Percentiles rank a stretch among this genome's conserved stretches.
These are phyloP conservation scores for Urocyon cinereoargenteus DNA, from an alignment of 2,797 vertebrate genomes.

Conservation along the genomic window DNA sequence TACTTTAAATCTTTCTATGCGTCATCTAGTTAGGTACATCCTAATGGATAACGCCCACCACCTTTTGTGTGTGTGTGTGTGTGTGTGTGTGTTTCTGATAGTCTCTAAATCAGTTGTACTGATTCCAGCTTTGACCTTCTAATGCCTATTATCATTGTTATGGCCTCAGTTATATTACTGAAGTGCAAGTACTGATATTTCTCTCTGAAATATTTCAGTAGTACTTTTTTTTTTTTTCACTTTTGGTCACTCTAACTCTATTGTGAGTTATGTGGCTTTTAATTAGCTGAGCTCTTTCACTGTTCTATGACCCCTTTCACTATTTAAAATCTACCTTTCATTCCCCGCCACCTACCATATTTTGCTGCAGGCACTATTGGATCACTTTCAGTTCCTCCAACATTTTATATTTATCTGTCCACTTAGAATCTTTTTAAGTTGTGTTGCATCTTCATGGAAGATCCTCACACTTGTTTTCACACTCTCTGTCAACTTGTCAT, in stretches of 20 bases:
- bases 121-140: not conserved
- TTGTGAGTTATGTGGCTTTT: not conserved
- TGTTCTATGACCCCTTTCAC: not conserved
- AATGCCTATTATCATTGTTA: not conserved
- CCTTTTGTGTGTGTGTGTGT: not conserved
- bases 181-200: not conserved
- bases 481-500: not conserved
- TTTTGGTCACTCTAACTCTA: not conserved
- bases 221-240: not conserved
- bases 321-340: not conserved
- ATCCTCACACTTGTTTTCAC: not conserved
- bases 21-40: not conserved
- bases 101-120: not conserved
- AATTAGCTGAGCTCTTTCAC: not conserved
- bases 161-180: not conserved
- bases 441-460: not conserved
- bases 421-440: not conserved
- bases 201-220: not conserved
- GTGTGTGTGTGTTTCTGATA: not conserved
- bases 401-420: not conserved
- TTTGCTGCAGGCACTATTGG: not conserved
- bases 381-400: not conserved
- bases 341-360: not conserved
- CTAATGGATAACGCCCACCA: not conserved
- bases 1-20: not conserved